A percentile compares a stretch with the other conserved stretches of the same genome.
Conservation (phyloP, 2,888 invertebrate genomes). For the Lissonota sp. region DNA sequence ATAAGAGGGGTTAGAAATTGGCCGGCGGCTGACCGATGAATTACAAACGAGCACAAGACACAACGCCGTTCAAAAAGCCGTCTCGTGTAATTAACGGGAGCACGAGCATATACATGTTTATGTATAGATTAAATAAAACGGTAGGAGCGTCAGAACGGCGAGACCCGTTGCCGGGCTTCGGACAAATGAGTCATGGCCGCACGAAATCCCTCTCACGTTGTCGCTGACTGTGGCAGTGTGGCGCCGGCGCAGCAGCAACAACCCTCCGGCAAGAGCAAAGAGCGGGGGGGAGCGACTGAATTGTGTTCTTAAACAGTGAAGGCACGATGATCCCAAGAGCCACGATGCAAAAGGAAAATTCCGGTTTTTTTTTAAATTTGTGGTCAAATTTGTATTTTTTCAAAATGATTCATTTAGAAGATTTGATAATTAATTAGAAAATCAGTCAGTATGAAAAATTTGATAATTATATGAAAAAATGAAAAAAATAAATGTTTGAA, state of each 20-base stretch:
- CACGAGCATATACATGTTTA: slow-evolving; percentile 38
- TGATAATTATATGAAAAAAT: no score
- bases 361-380: not conserved
- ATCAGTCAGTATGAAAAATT: no score
- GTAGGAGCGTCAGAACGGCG: slow-evolving; percentile 46
- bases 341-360: slow-evolving; percentile 5
- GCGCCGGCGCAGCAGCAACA: slow-evolving; percentile 51
- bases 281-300: slow-evolving; percentile 19
- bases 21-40: slow-evolving; percentile 62
- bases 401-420: no score
- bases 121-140: slow-evolving; percentile 23
- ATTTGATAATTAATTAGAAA: no score
- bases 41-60: slow-evolving; percentile 63
- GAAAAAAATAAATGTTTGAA: no score
- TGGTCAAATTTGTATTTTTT: no score
- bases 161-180: slow-evolving; percentile 54
- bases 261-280: slow-evolving; percentile 2
- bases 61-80: slow-evolving; percentile 62
- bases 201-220: slow-evolving; percentile 31
- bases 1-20: slow-evolving; percentile 22
- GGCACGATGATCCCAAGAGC: slow-evolving; percentile 28
- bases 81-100: slow-evolving; percentile 58
- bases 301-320: slow-evolving; percentile 32
- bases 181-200: slow-evolving; percentile 55
- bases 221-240: slow-evolving; percentile 44